phyloP scores from a whole-genome alignment of 92 coral and sea anemone genomes.

The Virgularia gustaviana region DNA sequence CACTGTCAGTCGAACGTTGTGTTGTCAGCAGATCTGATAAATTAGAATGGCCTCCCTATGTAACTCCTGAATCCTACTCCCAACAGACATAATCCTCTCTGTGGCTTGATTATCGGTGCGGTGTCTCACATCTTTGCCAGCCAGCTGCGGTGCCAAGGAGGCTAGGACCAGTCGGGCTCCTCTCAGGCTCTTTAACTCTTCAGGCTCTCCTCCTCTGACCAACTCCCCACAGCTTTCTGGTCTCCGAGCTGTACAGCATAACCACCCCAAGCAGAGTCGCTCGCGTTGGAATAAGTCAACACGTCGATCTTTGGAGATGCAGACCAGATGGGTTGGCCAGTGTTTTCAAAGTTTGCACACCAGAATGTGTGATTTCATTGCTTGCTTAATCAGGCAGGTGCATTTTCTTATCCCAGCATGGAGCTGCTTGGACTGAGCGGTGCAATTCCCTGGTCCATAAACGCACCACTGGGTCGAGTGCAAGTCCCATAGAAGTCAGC shows the following conservation, averaged over 20 bases:
- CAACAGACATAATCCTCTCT: conserved; percentile 48
- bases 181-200: conserved; percentile 53
- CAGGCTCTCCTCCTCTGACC: conserved; percentile 45
- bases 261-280: conserved; percentile 62
- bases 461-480: conserved; percentile 60
- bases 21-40: conserved; percentile 48
- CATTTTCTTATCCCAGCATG: conserved; percentile 40
- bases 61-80: conserved; percentile 48
- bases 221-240: conserved; percentile 51
- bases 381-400: neutral
- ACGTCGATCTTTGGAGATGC: conserved; percentile 52
- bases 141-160: conserved; percentile 23
- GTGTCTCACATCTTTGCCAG: conserved; percentile 35
- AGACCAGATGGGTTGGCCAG: conserved; percentile 40
- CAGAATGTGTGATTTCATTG: conserved; percentile 21
- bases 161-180: conserved; percentile 40
- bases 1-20: conserved; percentile 43
- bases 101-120: conserved; percentile 57
- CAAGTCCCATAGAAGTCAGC: conserved; percentile 56
- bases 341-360: conserved; percentile 39
- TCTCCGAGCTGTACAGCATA: conserved; percentile 47
- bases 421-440: conserved; percentile 26
- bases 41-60: conserved; percentile 53
- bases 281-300: conserved; percentile 56
- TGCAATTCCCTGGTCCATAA: conserved; percentile 56